Evolutionary conservation across 2,113 vertebrate genomes (phyloP).

Genomic region (Forbesichthys papilliferus): DNA sequence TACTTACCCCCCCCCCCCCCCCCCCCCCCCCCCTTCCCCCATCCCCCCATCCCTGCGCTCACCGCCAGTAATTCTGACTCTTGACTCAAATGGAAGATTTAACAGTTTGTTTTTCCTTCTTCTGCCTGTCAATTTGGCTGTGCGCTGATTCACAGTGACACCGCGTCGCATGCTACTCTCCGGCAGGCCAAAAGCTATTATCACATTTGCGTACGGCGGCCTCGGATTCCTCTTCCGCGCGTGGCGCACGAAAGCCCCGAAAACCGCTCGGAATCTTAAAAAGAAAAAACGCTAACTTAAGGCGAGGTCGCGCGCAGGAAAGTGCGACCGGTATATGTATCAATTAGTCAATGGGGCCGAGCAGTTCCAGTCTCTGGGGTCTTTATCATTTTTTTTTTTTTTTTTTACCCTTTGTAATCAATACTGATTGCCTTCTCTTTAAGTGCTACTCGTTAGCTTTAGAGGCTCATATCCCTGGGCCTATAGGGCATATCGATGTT

Average conservation of each 20-base stretch:
- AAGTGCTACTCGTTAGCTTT: conserved; percentile 67
- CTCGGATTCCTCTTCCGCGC: conserved; percentile 10
- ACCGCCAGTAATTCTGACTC: conserved; percentile 41
- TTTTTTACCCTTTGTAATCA: conserved; percentile 68
- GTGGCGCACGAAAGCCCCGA: conserved; percentile 17
- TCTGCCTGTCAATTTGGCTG: conserved; percentile 20
- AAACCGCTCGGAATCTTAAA: neutral
- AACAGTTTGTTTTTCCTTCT: conserved; percentile 39
- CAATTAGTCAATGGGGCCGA: conserved; percentile 36
- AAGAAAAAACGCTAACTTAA: conserved; percentile 13
- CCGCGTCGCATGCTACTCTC: neutral
- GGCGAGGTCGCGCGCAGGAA: neutral
- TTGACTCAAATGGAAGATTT: conserved; percentile 55
- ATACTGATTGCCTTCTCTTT: conserved; percentile 56
- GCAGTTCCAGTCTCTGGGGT: conserved; percentile 3
- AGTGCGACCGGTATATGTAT: conserved; percentile 45
- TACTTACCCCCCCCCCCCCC: conserved; percentile 20
- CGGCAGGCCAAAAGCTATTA: conserved; percentile 5
- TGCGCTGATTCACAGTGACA: conserved; percentile 43
- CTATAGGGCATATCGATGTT: conserved; percentile 61
- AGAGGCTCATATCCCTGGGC: conserved; percentile 58
- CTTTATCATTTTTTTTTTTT: conserved; percentile 46
- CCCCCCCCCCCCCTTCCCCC: neutral
- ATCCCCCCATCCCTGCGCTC: conserved; percentile 19
- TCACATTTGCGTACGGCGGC: conserved; percentile 11